Evolutionary conservation across 2,113 vertebrate genomes (phyloP), one percentile per base, ranked within the genome.

Genomic region (Lutjanus erythropterus): DNA sequence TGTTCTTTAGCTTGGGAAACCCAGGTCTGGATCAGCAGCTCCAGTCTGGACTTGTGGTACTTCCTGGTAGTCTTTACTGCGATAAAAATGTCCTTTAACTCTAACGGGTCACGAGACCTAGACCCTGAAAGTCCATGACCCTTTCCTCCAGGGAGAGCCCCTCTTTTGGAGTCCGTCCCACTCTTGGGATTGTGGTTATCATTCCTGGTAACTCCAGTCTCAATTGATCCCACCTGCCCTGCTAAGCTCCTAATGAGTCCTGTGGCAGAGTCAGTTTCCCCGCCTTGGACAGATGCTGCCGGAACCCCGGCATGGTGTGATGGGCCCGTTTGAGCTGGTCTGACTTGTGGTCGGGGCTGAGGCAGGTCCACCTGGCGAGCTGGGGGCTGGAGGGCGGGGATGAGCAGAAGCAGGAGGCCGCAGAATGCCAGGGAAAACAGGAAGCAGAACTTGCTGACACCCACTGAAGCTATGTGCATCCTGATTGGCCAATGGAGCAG

Each of bases 51-150:
- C 76, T 69, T 93, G 89, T 99, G 98, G 89, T 98, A 98, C 81
- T 97, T 97, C 62, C 95, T 95, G 27, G 98, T 99, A 11, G 98
- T 99, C 92, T 98, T 99, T 58, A 99, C 96, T 0, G 98, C 98
- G 53, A 99, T 95, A 76, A 99, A 99, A 91, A 99, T 91, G 89
- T 99, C 98, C 55, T 95, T 94, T 6, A 96, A 90, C 49, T 95
- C 91, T 27, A 99, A 86, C 5, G 60, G 80, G 50, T 96, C 95
- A 31, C 73, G 82, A 56, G 59, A 85, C n/a, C 19, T 89, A 4
- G 35, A 78, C 18, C 80, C 66, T 25, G 11, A 47, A 2, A 15
- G 10, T 46, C 39, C 15, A 64, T 47, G 27, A 9, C 5, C 41
- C 33, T 61, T 73, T 52, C 50, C 39, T 42, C 14, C 33, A 55